Evolutionary conservation across 1,140 invertebrate genomes (phyloP).

Genomic region (Callitettix versicolor): DNA sequence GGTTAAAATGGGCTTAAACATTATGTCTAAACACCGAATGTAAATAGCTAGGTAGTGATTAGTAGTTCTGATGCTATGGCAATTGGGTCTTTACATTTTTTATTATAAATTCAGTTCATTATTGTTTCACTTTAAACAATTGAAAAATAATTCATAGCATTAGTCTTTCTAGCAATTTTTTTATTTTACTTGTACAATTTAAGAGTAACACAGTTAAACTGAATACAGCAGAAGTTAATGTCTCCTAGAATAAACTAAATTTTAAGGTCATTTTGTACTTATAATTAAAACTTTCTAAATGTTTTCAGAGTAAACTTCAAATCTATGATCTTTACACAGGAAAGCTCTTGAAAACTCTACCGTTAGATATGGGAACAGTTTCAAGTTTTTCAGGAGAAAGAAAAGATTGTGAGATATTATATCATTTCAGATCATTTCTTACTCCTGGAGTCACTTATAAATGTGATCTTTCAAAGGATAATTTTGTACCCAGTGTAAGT

Average conservation of each 20-base stretch:
- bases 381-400: slow-evolving; percentile 74
- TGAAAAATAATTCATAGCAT: too few species aligned
- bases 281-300: too few species aligned
- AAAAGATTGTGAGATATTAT: slow-evolving; percentile 84
- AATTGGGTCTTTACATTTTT: too few species aligned
- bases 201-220: not conserved
- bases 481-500: slow-evolving; percentile 52
- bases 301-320: slow-evolving; percentile 70
- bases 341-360: slow-evolving; percentile 55
- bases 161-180: too few species aligned
- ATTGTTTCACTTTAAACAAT: too few species aligned
- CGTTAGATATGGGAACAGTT: slow-evolving; percentile 78
- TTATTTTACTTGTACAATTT: too few species aligned
- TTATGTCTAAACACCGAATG: too few species aligned
- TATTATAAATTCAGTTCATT: too few species aligned
- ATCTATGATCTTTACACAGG: slow-evolving; percentile 68
- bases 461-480: slow-evolving; percentile 61
- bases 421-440: slow-evolving; percentile 86
- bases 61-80: too few species aligned
- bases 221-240: not conserved
- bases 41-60: too few species aligned
- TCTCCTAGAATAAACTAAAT: not conserved
- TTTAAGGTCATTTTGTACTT: slow-evolving; percentile 12
- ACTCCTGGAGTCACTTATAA: slow-evolving; percentile 84
- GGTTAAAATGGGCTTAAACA: too few species aligned